Base-by-base conservation (phyloP, 2,797 vertebrate species). In the Rhabdophis nuchalis region DNA sequence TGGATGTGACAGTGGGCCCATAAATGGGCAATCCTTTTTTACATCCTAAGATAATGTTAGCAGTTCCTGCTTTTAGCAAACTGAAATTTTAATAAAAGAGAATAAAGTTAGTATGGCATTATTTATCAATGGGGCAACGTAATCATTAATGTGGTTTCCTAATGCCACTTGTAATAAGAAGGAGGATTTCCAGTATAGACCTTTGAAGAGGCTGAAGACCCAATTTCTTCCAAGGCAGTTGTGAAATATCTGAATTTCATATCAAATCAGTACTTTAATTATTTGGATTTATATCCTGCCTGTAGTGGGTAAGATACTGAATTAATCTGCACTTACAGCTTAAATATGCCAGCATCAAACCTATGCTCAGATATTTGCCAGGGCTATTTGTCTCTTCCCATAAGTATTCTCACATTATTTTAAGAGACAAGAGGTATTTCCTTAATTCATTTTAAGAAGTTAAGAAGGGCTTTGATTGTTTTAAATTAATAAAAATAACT, bases 41-140 rank as follows among this genome's bases (percentile, higher is more conserved):
- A 82, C 10, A 82, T 25, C 20, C 20, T 56, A 77, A 88, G 52
- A 64, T 32, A 56, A 54, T 85, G 46, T 60, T 50, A 68, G 9
- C 5, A 61, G 54, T 91, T 91, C 82, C 27, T 90, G 90, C 86
- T 50, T 64, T 23, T 68, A 11, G 23, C 94, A 93, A 57, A 3
- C 25, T 32, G 3, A 20, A 29, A 0, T 36, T 36, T 9, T 14
- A 52, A 87, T 14, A 36, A 72, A 60, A 82, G 9, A 36, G 12
- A 16, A 11, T 18, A 53, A 68, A 32, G 18, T 82, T 8, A 57
- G 82, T 36, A 77, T 29, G 25, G 25, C 13, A 12, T 8, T 82
- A 41, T 54, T 41, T 29, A 36, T 6, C 12, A 46, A 16, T 41
- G 8, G 11, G 52, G 6, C 32, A 87, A 68, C 52, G 29, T 29